Evolutionary conservation across 2,113 vertebrate genomes (phyloP), one percentile per base, ranked within the genome.

Genomic region (Laticauda colubrina): DNA sequence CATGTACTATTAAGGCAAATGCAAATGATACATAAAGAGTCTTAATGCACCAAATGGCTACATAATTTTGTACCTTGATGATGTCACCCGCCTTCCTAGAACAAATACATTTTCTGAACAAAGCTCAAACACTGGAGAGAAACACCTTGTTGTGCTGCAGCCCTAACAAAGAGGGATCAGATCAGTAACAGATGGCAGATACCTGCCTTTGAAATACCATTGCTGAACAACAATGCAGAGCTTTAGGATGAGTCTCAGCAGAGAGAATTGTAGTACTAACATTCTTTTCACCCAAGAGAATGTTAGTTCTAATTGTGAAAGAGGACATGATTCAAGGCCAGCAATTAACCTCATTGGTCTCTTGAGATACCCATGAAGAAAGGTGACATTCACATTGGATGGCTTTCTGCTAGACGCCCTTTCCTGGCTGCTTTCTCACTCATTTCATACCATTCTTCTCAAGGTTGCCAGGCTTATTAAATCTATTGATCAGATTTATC

Each of bases 121-220:
- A 86, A 93, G 64, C n/a, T 85, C 61, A 86, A 89, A 53, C 24
- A 43, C 15, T 53, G 53, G 59, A 61, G 59, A 61, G 61, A 85
- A 43, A 85, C 54, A 85, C 45, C 87, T 89, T 89, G 64, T 48
- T 53, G 86, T 51, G 21, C 55, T 89, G 45, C 90, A 64, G 56
- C n/a, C 29, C 15, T 86, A 89, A 55, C 54, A 24, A n/a, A 90
- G 75, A 55, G 86, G 90, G 45, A 61, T 53, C n/a, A 20, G 55
- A 45, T 85, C 55, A n/a, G 55, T 85, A 39, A 91, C 87, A 86
- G 90, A 91, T 89, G 90, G 90, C 48, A 64, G 64, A 87, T 34
- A 59, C 23, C 64, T 91, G 87, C 54, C 90, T 91, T 91, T 86
- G 90, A 93, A 89, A 14, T 89, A 45, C 89, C 11, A 53, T 64